Evolutionary conservation across 2,797 vertebrate genomes (phyloP).

Genomic region (Chrosomus eos): DNA sequence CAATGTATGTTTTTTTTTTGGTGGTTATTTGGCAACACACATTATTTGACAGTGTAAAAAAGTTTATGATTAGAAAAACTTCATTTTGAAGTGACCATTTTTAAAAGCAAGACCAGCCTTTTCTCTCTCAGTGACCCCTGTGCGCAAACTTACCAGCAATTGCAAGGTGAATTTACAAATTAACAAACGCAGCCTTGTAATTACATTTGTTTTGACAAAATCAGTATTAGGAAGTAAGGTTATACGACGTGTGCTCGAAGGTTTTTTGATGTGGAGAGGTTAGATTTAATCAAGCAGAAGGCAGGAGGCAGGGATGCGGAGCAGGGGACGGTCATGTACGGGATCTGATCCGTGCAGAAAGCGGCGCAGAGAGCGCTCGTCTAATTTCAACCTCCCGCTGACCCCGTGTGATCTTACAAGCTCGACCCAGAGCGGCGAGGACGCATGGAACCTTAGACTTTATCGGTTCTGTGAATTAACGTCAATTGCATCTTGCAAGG

Average conservation of each 20-base stretch:
- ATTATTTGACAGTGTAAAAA: not conserved
- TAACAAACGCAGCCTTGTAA: conserved; percentile 47
- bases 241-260: conserved; percentile 43
- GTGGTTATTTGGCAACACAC: not conserved
- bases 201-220: conserved; percentile 59
- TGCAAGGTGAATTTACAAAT: conserved; percentile 59
- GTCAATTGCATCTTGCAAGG: conserved; percentile 69
- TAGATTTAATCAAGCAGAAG: conserved; percentile 58
- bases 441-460: conserved; percentile 66
- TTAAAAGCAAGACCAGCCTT: conserved; percentile 1
- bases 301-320: conserved; percentile 38
- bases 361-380: conserved; percentile 63
- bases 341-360: conserved; percentile 41
- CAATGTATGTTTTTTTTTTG: not conserved
- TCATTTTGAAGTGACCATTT: not conserved
- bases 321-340: conserved; percentile 18
- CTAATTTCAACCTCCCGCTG: conserved; percentile 72
- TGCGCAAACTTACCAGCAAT: conserved; percentile 49
- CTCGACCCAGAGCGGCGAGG: conserved; percentile 68
- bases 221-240: conserved; percentile 54
- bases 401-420: conserved; percentile 76
- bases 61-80: no score
- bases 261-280: conserved; percentile 52
- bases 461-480: conserved; percentile 74
- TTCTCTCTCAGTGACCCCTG: conserved; percentile 47